phyloP scores from a whole-genome alignment of 2,113 vertebrate genomes.

The Steatornis caripensis region DNA sequence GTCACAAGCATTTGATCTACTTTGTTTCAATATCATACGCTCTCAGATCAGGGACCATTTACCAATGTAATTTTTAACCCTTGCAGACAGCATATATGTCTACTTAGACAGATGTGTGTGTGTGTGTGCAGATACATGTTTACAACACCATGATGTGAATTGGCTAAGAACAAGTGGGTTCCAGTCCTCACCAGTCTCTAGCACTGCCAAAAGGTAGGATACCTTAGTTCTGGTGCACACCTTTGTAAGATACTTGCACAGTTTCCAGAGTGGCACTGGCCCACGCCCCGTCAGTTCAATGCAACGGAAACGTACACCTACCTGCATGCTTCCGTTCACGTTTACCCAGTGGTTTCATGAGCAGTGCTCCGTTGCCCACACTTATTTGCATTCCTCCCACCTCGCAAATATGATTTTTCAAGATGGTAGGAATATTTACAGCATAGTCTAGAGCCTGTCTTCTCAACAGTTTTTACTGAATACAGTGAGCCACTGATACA shows the following conservation, averaged over 20 bases:
- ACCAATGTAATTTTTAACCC: neutral
- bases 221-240: neutral
- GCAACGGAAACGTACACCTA: neutral
- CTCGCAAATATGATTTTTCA: neutral
- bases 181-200: neutral
- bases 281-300: too few relatives aligned
- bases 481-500: neutral
- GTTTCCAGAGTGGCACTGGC: neutral
- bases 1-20: neutral
- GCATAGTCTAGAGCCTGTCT: neutral
- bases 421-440: neutral
- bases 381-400: neutral
- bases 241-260: neutral
- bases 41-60: neutral
- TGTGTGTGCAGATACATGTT: neutral
- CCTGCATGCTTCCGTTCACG: too few relatives aligned
- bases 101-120: rapidly evolving
- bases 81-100: neutral
- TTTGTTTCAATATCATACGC: neutral
- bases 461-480: neutral
- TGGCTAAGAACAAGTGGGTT: neutral
- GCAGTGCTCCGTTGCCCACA: neutral
- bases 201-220: neutral
- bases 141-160: rapidly evolving
- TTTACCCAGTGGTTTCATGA: rapidly evolving